phyloP scores from a whole-genome alignment of 2,888 invertebrate genomes.

The Carterocephalus palaemon region DNA sequence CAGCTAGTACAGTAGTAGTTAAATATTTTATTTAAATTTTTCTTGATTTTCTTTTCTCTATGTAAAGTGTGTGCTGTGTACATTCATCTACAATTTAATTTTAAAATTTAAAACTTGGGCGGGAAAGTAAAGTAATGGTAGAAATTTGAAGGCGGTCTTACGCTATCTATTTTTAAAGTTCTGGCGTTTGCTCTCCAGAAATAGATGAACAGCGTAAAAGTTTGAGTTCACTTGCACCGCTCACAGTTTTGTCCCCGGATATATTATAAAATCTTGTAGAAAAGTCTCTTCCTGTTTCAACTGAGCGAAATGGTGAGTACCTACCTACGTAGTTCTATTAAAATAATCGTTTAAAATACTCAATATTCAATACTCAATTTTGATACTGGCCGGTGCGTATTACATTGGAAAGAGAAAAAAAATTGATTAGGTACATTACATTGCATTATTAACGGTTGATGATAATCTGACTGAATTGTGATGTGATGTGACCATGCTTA shows the following conservation, averaged over 20 bases:
- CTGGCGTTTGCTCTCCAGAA: constrained; percentile 62
- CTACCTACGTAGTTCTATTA: no score
- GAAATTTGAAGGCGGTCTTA: constrained; percentile 45
- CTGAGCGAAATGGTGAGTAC: constrained; percentile 1
- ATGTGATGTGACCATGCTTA: background rate
- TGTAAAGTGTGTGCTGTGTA: no score
- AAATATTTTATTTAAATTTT: no score
- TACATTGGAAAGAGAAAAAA: no score
- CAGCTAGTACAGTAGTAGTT: no score
- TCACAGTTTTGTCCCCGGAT: constrained; percentile 14
- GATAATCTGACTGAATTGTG: no score
- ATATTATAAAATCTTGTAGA: constrained; percentile 6
- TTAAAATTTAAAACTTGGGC: constrained; percentile 41
- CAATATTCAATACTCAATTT: background rate
- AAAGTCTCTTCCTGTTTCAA: background rate
- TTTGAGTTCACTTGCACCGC: constrained; percentile 46
- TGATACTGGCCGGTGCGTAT: no score
- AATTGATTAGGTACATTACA: no score
- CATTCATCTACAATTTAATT: no score
- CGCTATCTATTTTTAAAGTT: constrained; percentile 62
- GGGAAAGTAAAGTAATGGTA: constrained; percentile 53
- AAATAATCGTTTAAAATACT: no score
- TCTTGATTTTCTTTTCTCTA: no score
- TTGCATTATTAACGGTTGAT: no score
- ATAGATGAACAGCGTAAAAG: constrained; percentile 55